These are phyloP conservation scores for Denticeps clupeoides DNA, from an alignment of 2,797 vertebrate genomes.

Conservation along the genomic window DNA sequence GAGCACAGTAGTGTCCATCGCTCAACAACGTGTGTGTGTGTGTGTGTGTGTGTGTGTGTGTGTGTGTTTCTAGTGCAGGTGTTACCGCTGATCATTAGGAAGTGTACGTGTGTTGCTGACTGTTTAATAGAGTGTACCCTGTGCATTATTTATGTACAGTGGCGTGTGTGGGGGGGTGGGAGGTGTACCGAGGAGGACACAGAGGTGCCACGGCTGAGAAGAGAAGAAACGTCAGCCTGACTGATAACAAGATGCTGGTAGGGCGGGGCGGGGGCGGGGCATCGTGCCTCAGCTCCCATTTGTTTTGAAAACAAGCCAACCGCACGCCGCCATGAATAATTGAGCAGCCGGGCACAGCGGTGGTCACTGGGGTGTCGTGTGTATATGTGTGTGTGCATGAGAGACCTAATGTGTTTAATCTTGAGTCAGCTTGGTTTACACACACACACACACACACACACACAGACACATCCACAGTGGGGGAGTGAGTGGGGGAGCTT, in stretches of 20 bases:
- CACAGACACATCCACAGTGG: too few relatives aligned
- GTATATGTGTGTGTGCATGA: background rate
- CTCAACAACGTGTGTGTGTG: constrained; percentile 1
- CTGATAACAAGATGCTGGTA: background rate
- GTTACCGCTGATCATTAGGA: background rate
- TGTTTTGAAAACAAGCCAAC: constrained; percentile 34
- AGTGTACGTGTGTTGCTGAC: background rate
- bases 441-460: constrained; percentile 10
- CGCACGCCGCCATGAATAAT: constrained; percentile 48
- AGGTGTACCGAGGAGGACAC: background rate
- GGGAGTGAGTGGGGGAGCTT: too few relatives aligned
- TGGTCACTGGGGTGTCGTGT: constrained; percentile 28
- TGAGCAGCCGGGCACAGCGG: constrained; percentile 40
- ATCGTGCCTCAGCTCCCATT: constrained; percentile 21
- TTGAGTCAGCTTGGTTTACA: too few relatives aligned
- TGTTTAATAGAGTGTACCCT: background rate
- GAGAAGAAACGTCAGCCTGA: too few relatives aligned
- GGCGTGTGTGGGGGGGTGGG: background rate
- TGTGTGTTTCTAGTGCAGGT: constrained; percentile 2
- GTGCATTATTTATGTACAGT: background rate
- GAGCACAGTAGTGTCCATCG: too few relatives aligned
- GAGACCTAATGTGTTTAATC: too few relatives aligned
- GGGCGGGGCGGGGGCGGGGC: background rate
- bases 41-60: background rate
- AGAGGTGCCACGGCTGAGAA: background rate